phyloP scores from a whole-genome alignment of 2,113 vertebrate genomes.

The Laterallus jamaicensis region DNA sequence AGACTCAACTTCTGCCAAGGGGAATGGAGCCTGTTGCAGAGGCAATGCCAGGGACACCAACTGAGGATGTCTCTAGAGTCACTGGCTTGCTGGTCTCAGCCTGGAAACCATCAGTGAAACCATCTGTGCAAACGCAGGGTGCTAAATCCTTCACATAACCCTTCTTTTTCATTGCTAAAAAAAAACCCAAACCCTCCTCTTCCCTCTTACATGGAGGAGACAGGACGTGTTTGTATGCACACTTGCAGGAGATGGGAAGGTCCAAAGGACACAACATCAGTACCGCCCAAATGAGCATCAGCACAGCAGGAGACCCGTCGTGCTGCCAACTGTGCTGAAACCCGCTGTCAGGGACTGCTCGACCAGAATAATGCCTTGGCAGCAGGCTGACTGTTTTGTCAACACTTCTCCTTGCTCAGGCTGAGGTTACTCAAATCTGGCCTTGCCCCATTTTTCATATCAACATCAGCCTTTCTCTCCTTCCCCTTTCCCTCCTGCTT shows the following conservation, averaged over 20 bases:
- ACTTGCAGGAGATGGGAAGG: background rate
- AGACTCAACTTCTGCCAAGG: background rate
- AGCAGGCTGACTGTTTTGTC: background rate
- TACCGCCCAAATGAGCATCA: background rate
- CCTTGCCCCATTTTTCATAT: slow-evolving; percentile 7
- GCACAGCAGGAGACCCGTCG: background rate
- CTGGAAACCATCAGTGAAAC: background rate
- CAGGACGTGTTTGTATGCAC: background rate
- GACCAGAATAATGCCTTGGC: slow-evolving; percentile 8
- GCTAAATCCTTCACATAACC: background rate
- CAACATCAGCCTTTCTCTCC: background rate
- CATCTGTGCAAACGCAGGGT: background rate
- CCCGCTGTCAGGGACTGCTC: background rate
- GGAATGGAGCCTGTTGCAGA: background rate
- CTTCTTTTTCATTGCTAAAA: background rate
- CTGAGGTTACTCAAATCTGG: background rate
- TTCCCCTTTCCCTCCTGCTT: background rate
- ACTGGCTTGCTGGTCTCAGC: background rate
- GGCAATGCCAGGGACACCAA: background rate
- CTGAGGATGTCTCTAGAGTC: background rate
- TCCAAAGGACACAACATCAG: background rate
- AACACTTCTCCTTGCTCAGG: background rate
- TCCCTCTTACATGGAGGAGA: background rate
- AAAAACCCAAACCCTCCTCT: background rate
- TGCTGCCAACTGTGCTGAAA: background rate